Base-by-base conservation (phyloP, 2,113 vertebrate species). In the Eubucco bourcierii region DNA sequence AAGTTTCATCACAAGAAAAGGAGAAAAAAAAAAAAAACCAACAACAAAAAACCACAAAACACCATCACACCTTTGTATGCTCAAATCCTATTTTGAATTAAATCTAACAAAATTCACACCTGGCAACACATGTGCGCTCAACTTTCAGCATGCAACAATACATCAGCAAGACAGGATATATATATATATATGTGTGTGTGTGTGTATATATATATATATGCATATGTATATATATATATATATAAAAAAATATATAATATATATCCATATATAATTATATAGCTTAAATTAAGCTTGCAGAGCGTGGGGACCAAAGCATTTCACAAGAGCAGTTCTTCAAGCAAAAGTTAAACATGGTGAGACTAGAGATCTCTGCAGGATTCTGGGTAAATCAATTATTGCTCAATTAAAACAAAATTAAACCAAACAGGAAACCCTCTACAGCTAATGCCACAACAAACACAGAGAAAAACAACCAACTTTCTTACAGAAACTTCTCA, bases 381-480 rank as follows among this genome's bases (percentile, higher is more conserved):
- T 76, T 94, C 52, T 46, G 83, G 60, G 27, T 53, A 58, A 94
- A 90, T 17, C 68, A 90, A 73, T 33, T 58, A 77, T 11, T 55
- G 28, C 24, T 93, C 71, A 21, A 56, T 89, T 74, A 53, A 90
- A 53, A 76, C 88, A 33, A 70, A 94, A 94, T 46, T 4, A 78
- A 92, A 94, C 10, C 37, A 87, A 87, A 89, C 31, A 77, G 24
- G 88, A 94, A 85, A 41, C 1, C 4, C 59, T 1, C 23, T 29
- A 61, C 19, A 58, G 74, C 64, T 81, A 87, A 88, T 77, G 84
- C n/a, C 68, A 85, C 66, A 78, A 89, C 47, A 90, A 77, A 89
- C 58, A 92, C 59, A 87, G 50, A 90, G 78, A 78, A 96, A 93
- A 95, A 77, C 73, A 50, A 52, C 7, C 19, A 50, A 52, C 50